Evolutionary conservation across 2,888 invertebrate genomes (phyloP), one percentile per base, ranked within the genome.

Genomic region (Eupithecia subfuscata): DNA sequence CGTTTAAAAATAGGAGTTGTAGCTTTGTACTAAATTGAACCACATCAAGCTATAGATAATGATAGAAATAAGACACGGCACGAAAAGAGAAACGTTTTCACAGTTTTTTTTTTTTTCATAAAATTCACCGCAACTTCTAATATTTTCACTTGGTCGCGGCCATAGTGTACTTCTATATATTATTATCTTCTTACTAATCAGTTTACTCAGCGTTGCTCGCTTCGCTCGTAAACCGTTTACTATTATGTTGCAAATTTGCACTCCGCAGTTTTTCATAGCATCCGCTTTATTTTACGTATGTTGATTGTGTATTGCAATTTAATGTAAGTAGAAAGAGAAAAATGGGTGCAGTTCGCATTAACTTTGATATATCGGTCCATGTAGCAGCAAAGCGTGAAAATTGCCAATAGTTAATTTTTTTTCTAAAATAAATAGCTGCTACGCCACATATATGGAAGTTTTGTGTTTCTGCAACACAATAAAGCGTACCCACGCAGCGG

Each of bases 341-440:
- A 78, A 74, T 76, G 78, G 75, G 85, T 81, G 76, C 87, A 84
- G 80, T 82, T 83, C 83, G 84, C 88, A 87, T 87, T 85, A 84
- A 85, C 85, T 85, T 87, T 87, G 85, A 88, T 89, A 88, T 88
- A 77, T 73, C 69, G 74, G 56, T 43, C 22, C 52, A 69, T 43
- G 69, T 73, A 52, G 69, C 71, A 73, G 68, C 69, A 69, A 11
- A 69, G 65, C 74, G 74, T 69, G 71, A 45, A 71, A 69, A 71
- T 71, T 69, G 25, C 73, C 67, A 75, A 75, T 75, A 77, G 68
- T 75, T 34, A 68, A 63, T 67, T 73, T 73, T 73, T 76, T 77
- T 75, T 77, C 69, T 70, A 64, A 77, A 63, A 73, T 73, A 71
- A 73, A 71, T 71, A 77, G 72, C 73, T 68, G 73, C n/a, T 40